Percentiles rank a stretch among this genome's conserved stretches.
These are phyloP conservation scores for Pycnonotus jocosus DNA, from an alignment of 2,113 vertebrate genomes.

Conservation along the genomic window DNA sequence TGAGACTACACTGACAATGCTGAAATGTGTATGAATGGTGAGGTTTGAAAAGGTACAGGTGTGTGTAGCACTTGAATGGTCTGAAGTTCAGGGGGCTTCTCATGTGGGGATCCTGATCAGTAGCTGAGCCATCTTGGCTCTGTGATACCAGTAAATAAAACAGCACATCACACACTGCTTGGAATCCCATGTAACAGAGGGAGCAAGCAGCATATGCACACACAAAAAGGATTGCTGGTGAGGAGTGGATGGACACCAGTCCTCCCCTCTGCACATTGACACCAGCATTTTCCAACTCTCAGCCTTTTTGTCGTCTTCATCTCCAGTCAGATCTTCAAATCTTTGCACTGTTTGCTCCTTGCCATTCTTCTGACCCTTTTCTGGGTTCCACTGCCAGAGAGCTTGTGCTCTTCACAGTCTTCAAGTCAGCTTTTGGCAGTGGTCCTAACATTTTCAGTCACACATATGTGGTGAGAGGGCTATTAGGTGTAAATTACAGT, in stretches of 20 bases:
- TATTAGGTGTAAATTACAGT: background rate
- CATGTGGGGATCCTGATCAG: background rate
- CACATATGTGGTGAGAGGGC: fast-evolving
- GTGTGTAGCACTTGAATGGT: fast-evolving
- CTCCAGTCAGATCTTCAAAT: background rate
- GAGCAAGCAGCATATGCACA: fast-evolving
- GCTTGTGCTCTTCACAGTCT: background rate
- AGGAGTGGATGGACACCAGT: background rate
- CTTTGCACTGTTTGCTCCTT: background rate
- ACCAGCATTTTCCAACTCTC: background rate
- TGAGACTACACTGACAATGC: background rate
- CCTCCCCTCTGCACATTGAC: background rate
- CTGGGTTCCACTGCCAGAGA: background rate
- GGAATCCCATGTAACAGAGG: background rate
- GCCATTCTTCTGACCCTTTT: background rate
- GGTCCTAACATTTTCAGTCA: fast-evolving
- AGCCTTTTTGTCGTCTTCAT: background rate
- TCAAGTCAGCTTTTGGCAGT: background rate
- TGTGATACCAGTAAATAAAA: background rate
- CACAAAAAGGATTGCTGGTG: background rate
- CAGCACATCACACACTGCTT: background rate
- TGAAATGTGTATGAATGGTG: background rate
- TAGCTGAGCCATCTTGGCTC: background rate
- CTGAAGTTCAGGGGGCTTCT: background rate
- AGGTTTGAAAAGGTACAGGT: background rate